A percentile compares a stretch with the other conserved stretches of the same genome.
These are phyloP conservation scores for Lochmaea capreae DNA, from an alignment of 2,888 invertebrate genomes.

Conservation along the genomic window DNA sequence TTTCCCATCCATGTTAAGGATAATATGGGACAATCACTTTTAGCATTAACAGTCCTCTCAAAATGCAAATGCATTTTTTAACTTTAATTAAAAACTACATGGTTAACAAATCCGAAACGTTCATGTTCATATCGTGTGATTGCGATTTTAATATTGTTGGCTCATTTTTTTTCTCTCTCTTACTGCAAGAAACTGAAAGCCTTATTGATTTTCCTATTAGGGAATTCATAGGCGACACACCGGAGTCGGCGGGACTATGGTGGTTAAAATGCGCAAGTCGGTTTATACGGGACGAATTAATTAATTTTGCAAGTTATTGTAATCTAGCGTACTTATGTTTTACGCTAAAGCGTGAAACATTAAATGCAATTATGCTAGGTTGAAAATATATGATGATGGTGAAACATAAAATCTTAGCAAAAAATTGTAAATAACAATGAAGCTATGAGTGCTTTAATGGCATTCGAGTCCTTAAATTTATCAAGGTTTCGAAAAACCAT, in stretches of 20 bases:
- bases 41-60: conserved; percentile 91
- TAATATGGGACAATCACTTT: conserved; percentile 94
- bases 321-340: too few species aligned
- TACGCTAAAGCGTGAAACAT: too few species aligned
- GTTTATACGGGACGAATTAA: background rate
- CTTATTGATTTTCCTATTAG: conserved; percentile 61
- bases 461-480: too few species aligned
- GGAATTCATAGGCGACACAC: conserved; percentile 35
- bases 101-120: background rate
- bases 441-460: too few species aligned
- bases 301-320: background rate
- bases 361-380: too few species aligned
- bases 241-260: conserved; percentile 21
- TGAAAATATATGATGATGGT: too few species aligned
- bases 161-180: background rate
- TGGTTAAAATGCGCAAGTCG: background rate
- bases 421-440: too few species aligned
- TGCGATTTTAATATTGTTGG: conserved; percentile 19
- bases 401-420: too few species aligned
- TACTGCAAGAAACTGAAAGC: conserved; percentile 51
- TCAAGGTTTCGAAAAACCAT: too few species aligned
- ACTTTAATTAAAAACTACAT: background rate
- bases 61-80: conserved; percentile 92
- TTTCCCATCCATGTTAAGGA: conserved; percentile 99
- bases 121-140: conserved; percentile 19